These are phyloP conservation scores for Stegophylla sp. DNA, from an alignment of 2,888 invertebrate species.

Conservation along the genomic window DNA sequence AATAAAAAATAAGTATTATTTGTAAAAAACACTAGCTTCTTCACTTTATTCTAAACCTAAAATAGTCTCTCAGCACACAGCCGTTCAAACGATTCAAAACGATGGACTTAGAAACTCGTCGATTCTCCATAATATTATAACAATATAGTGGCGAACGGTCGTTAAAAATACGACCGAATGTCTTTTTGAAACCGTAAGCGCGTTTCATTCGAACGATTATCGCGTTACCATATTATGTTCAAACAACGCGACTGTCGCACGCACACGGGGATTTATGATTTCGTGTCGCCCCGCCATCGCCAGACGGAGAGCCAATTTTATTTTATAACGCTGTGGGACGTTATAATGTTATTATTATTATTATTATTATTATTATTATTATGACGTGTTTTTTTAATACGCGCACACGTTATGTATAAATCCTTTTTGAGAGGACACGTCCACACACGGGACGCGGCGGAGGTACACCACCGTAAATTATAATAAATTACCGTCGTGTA, in stretches of 20 bases:
- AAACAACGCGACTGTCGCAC: neutral
- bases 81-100: neutral
- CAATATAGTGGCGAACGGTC: conserved; percentile 22
- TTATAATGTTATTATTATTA: too few species aligned
- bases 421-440: conserved; percentile 11
- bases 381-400: neutral
- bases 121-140: too few species aligned
- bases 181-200: neutral
- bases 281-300: neutral
- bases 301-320: conserved; percentile 24
- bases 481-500: conserved; percentile 41
- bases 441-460: neutral
- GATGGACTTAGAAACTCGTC: conserved; percentile 11
- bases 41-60: too few species aligned
- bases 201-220: conserved; percentile 32
- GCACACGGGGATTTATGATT: conserved; percentile 34
- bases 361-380: too few species aligned
- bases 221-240: neutral
- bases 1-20: too few species aligned
- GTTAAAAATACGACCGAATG: conserved; percentile 16
- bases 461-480: neutral
- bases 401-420: neutral
- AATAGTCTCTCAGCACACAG: too few species aligned
- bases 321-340: conserved; percentile 17
- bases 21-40: too few species aligned